Evolutionary conservation across 2,888 invertebrate species (phyloP).

Genomic region (Pseudococcus jackbeardsleyi): DNA sequence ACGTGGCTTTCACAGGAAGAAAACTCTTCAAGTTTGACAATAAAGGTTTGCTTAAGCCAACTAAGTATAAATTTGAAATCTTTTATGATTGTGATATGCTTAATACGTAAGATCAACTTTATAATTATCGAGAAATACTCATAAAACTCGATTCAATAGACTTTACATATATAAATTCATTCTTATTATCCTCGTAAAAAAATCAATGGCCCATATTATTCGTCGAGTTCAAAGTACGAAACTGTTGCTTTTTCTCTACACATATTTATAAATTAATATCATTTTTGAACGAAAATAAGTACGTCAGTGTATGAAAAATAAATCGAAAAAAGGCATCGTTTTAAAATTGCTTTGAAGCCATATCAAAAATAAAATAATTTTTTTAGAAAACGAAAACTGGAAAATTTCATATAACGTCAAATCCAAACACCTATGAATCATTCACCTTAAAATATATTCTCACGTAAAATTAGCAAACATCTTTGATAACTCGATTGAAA

Average conservation of each 20-base stretch:
- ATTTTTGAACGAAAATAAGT: neutral
- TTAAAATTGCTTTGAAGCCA: too few species aligned
- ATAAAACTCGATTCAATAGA: neutral
- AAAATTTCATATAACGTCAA: too few species aligned
- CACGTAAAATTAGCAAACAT: neutral
- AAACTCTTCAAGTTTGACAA: neutral
- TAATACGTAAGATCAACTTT: neutral
- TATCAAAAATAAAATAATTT: too few species aligned
- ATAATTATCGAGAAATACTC: neutral
- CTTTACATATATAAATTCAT: neutral
- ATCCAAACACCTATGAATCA: neutral
- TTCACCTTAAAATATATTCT: slow-evolving; percentile 14
- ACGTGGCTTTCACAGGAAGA: neutral
- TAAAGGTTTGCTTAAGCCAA: neutral
- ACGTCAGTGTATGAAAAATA: neutral
- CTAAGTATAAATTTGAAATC: neutral
- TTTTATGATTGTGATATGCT: neutral
- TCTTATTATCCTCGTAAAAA: neutral
- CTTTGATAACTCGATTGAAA: neutral
- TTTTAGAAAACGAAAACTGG: too few species aligned
- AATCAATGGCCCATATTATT: slow-evolving; percentile 14
- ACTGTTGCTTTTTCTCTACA: slow-evolving; percentile 9
- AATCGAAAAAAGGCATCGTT: too few species aligned
- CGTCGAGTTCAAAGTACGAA: neutral
- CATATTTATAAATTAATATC: neutral